Evolutionary conservation across 2,113 vertebrate genomes (phyloP), one percentile per base, ranked within the genome.

Genomic region (Sterrhoptilus dennistouni): DNA sequence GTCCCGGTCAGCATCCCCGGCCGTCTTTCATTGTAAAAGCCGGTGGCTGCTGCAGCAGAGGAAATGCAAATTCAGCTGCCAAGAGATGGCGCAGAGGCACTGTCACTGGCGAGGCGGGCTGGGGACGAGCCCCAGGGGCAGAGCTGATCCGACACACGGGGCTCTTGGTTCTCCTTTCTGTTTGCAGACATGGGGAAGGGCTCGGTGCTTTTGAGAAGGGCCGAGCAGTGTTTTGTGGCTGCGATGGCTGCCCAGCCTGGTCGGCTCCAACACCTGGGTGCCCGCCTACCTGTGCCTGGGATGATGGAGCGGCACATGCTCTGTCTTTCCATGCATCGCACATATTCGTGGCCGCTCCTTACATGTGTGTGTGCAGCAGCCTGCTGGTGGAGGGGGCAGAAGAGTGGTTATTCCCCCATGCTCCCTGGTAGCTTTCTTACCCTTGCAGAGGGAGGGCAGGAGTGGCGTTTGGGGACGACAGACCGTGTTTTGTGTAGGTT

Each of bases 31-130:
- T 0, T 4, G 27, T 0, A 2, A 1, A 9, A 36, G 56, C 38
- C 5, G 15, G 9, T 2, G 52, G 29, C 16, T 42, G 38, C 56
- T 15, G 5, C 59, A 11, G 54, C 3, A 6, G 49, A 13, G 75
- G 61, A 17, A 38, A 84, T 54, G 89, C 87, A 49, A 70, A 82
- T 10, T 1, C 28, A 47, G 90, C 89, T 74, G 92, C 97, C 97
- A 69, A 95, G 93, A 97, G 97, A 87, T 97, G 96, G 97, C 95
- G 94, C 60, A 25, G 95, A 90, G 96, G 95, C 92, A 86, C 97
- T 72, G 78, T 90, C 63, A 14, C 92, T 60, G 84, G 89, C 68
- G 68, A 36, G 45, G 25, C 14, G 24, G 42, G 74, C 38, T 19
- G 81, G 42, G 91, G 63, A 59, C 36, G 17, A 29, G 70, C 35